Percentiles rank a stretch among this genome's conserved stretches.
These are phyloP conservation scores for Coregonus suidteri DNA, from an alignment of 2,797 vertebrate species.

Conservation along the genomic window DNA sequence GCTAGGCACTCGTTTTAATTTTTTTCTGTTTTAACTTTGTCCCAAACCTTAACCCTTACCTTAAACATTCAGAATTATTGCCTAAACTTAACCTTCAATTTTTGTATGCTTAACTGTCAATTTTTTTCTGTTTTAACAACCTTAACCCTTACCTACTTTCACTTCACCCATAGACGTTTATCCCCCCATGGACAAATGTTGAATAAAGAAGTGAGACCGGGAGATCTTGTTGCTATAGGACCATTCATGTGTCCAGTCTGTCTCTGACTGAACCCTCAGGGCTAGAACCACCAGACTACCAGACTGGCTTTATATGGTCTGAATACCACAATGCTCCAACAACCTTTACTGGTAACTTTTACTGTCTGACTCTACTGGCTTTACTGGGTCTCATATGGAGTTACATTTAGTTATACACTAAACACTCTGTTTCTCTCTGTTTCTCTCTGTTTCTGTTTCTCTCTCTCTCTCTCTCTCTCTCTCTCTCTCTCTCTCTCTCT, in stretches of 20 bases:
- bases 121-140: no score
- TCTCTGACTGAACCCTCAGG: not conserved
- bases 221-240: slow-evolving; percentile 8
- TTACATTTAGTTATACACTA: not conserved
- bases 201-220: slow-evolving; percentile 2
- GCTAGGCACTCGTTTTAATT: no score
- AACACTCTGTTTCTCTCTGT: not conserved
- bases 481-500: not conserved
- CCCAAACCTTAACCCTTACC: no score
- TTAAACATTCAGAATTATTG: no score
- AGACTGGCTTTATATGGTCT: not conserved
- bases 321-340: not conserved
- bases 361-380: slow-evolving; percentile 7
- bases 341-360: slow-evolving; percentile 12
- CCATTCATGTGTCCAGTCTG: slow-evolving; percentile 3
- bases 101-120: no score
- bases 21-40: no score
- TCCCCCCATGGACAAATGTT: not conserved
- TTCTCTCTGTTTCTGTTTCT: not conserved
- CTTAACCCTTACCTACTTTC: no score
- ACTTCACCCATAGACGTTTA: no score
- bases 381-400: not conserved
- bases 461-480: not conserved
- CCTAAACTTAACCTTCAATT: no score
- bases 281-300: not conserved